Evolutionary conservation across 2,797 vertebrate genomes (phyloP).

Genomic region (Taenioides sp.): DNA sequence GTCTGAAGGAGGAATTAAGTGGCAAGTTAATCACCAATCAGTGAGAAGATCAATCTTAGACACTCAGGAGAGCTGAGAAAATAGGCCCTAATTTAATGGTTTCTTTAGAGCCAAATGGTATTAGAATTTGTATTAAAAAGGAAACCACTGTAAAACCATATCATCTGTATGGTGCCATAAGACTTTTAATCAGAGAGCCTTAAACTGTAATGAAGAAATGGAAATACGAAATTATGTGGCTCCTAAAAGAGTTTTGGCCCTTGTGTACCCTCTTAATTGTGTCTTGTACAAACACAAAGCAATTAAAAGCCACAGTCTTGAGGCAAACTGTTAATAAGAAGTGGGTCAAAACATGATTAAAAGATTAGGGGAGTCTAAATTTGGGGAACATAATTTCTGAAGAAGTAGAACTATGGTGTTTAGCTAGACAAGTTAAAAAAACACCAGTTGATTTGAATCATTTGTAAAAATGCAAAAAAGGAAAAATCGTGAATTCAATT

Average conservation of each 20-base stretch:
- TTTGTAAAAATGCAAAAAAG: background rate
- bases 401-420: background rate
- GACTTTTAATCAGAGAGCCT: background rate
- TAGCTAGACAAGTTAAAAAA: background rate
- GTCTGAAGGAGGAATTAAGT: conserved; percentile 41
- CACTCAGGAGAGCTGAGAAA: background rate
- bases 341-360: conserved; percentile 16
- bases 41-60: conserved; percentile 44
- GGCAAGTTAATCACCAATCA: conserved; percentile 55
- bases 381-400: background rate
- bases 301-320: conserved; percentile 2
- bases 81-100: conserved; percentile 4
- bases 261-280: conserved; percentile 1
- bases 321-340: conserved; percentile 13
- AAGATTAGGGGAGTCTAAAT: conserved; percentile 19
- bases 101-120: conserved; percentile 31
- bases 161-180: background rate
- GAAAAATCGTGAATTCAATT: no score
- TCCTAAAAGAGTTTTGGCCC: conserved; percentile 11
- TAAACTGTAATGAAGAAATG: background rate
- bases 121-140: conserved; percentile 1
- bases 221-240: background rate
- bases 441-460: background rate
- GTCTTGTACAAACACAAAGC: background rate
- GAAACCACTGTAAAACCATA: background rate